phyloP scores from a whole-genome alignment of 2,797 vertebrate genomes.

The Spea hammondii region DNA sequence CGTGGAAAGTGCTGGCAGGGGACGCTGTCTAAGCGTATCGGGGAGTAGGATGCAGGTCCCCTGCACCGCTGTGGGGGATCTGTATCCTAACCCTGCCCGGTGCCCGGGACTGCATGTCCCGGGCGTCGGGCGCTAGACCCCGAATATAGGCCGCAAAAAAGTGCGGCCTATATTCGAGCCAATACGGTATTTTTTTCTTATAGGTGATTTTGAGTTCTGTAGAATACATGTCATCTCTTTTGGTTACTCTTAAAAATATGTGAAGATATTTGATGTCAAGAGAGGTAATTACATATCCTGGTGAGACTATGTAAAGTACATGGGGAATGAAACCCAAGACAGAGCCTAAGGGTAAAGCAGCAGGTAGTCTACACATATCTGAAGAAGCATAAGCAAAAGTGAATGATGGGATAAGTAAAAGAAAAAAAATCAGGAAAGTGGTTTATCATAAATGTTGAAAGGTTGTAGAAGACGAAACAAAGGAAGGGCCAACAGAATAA shows the following conservation, averaged over 20 bases:
- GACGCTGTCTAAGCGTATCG: too few relatives aligned
- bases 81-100: too few relatives aligned
- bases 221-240: neutral
- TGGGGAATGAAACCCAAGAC: slow-evolving; percentile 42
- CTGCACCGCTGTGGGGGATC: too few relatives aligned
- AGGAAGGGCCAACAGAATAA: slow-evolving; percentile 33
- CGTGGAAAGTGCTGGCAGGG: too few relatives aligned
- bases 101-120: too few relatives aligned
- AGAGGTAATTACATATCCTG: slow-evolving; percentile 42
- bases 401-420: slow-evolving; percentile 34
- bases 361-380: slow-evolving; percentile 44
- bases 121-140: too few relatives aligned
- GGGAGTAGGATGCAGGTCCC: too few relatives aligned
- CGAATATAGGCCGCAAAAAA: too few relatives aligned
- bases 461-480: slow-evolving; percentile 27
- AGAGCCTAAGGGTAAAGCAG: slow-evolving; percentile 45
- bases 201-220: neutral
- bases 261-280: slow-evolving; percentile 48
- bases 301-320: slow-evolving; percentile 42
- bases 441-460: slow-evolving; percentile 47
- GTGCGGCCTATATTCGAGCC: too few relatives aligned
- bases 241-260: slow-evolving; percentile 26
- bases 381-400: slow-evolving; percentile 26
- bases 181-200: neutral
- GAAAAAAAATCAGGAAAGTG: slow-evolving; percentile 24